These are phyloP conservation scores for Dipodomys ordii DNA, from an alignment of 2,113 vertebrate genomes.

Conservation along the genomic window DNA sequence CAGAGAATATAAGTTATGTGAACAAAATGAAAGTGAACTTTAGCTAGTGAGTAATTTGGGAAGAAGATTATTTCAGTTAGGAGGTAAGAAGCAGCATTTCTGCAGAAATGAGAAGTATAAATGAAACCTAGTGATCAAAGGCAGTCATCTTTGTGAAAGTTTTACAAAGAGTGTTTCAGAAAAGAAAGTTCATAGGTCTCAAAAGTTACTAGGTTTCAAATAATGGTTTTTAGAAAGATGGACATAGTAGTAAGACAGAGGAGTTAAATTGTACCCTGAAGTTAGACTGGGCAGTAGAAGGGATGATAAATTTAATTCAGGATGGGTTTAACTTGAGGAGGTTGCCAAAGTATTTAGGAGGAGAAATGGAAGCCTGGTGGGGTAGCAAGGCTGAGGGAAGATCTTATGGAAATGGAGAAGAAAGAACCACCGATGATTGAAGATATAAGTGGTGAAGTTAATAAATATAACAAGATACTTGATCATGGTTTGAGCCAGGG, in stretches of 20 bases:
- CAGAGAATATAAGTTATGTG: background rate
- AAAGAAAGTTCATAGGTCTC: background rate
- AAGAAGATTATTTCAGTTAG: conserved; percentile 14
- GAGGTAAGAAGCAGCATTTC: background rate
- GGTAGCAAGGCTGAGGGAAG: background rate
- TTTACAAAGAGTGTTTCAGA: conserved; percentile 10
- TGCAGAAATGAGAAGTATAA: background rate
- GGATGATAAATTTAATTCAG: conserved; percentile 13
- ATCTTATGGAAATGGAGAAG: background rate
- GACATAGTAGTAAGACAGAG: background rate
- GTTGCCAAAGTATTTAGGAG: background rate
- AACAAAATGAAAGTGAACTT: conserved; percentile 53
- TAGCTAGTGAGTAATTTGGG: background rate
- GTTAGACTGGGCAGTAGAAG: background rate
- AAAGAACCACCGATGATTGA: background rate
- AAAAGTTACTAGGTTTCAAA: background rate
- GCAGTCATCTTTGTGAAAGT: background rate
- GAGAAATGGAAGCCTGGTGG: background rate
- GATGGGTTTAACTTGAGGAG: background rate
- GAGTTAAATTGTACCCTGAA: background rate
- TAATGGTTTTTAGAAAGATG: background rate
- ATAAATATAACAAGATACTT: background rate
- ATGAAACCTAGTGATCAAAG: background rate
- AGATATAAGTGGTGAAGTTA: background rate
- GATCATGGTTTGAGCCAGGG: background rate